Base-by-base conservation (phyloP, 2,888 invertebrate species). In the Scaptomyza reducta region DNA sequence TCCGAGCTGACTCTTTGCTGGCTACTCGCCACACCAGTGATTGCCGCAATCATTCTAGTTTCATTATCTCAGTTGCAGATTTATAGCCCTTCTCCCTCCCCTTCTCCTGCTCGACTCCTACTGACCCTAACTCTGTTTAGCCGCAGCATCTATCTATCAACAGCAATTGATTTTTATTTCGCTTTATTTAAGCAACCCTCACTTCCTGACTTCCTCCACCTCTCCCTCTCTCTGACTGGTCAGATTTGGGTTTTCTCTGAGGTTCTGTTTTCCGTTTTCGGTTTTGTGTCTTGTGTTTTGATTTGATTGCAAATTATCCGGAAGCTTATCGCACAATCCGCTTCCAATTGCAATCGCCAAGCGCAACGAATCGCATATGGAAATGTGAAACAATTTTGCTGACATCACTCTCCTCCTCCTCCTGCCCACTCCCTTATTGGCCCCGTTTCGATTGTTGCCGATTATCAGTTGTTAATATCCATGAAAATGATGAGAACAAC, bases 41-140 rank as follows among this genome's bases (percentile, higher is more conserved):
- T 90, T 90, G 90, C 87, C 63, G 88, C 89, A 89, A 90, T 90
- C 89, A 90, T 90, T 90, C 86, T 90, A 90, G 90, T 90, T 90
- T 90, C 90, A 90, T 90, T 90, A 90, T 73, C 83, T 83, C 62
- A 56, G 77, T 87, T 74, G 58, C 87, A 84, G 84, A 85, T 88
- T 88, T 88, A 88, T 85, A 49, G 71, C 67, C 53, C 49, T 3
- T 13, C 31, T 10, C 1, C 10, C 31, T n/a, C 10, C 41, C 25
- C 22, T 40, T 16, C 40, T 6, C 46, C 66, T 35, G 33, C 22
- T 2, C 18, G 31, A 33, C 65, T 35, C 18, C 44, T 35, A 7
- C 40, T 42, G 41, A 41, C 50, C 59, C 56, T n/a, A 58, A 11
- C 73, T 35, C 35, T 25, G 38, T 38, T 51, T 49, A 51, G 71